Evolutionary conservation across 2,888 invertebrate species (phyloP).

Genomic region (Liposcelis brunnea): DNA sequence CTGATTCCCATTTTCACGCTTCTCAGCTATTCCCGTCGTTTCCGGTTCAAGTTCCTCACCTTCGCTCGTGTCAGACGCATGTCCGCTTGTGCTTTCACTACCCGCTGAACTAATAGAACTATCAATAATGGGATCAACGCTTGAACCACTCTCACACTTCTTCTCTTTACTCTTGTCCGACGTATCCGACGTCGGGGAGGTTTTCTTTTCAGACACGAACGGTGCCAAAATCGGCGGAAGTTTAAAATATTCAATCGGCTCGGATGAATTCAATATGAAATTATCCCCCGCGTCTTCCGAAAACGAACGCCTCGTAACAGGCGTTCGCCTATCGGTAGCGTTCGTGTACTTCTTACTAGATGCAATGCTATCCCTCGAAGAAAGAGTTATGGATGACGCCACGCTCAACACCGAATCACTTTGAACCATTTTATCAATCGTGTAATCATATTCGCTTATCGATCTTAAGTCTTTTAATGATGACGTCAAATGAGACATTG

Average conservation of each 20-base stretch:
- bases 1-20: slow-evolving; percentile 32
- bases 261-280: slow-evolving; percentile 28
- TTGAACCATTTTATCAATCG: slow-evolving; percentile 13
- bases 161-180: slow-evolving; percentile 21
- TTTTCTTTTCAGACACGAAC: slow-evolving; percentile 11
- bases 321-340: slow-evolving; percentile 31
- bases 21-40: slow-evolving; percentile 26
- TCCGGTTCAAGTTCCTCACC: slow-evolving; percentile 27
- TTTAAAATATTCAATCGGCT: slow-evolving; percentile 35
- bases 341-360: slow-evolving; percentile 26
- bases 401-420: slow-evolving; percentile 15
- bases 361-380: slow-evolving; percentile 26
- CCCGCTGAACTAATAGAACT: slow-evolving; percentile 33
- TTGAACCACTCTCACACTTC: slow-evolving; percentile 54
- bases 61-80: slow-evolving; percentile 12
- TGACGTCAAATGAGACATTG: slow-evolving; percentile 9
- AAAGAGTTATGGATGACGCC: slow-evolving; percentile 7
- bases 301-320: slow-evolving; percentile 35
- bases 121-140: slow-evolving; percentile 52
- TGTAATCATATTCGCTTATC: slow-evolving; percentile 8
- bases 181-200: slow-evolving; percentile 10
- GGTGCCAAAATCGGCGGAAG: slow-evolving; percentile 55
- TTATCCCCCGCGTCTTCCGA: slow-evolving; percentile 41
- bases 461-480: slow-evolving; percentile 15
- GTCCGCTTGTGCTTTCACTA: slow-evolving; percentile 17